Evolutionary conservation across 2,797 vertebrate genomes (phyloP), one percentile per base, ranked within the genome.

Genomic region (Pseudocheirus occidentalis): DNA sequence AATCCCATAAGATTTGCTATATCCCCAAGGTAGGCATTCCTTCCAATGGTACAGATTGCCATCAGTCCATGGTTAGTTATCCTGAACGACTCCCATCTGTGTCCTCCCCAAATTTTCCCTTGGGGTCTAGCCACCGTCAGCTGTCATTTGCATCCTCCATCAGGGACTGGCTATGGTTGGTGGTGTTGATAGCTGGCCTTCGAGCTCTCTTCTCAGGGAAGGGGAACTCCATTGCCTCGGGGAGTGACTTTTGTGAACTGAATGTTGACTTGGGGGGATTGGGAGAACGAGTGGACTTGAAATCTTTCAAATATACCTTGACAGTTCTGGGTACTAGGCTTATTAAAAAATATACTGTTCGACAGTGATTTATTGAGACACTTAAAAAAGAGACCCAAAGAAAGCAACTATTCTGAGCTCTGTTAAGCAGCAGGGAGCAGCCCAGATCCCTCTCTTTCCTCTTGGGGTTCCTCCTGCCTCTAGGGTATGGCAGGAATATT

Each of bases 401-500:
- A 92, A 94, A 0, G 91, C 92, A 97, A 14, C 9, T 92, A 91
- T 96, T 90, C 59, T 56, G 95, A 91, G 27, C n/a, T 92, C 58
- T 91, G 34, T 28, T 91, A 59, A 93, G 52, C 34, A 91, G 52
- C 55, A 55, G 89, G 57, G 50, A 10, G 90, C 73, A 95, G 93
- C 29, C 93, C 94, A 73, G 46, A 95, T 96, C 89, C 55, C 54
- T 96, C 96, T 95, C 89, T 95, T 96, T 95, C 89, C 46, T 95
- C 50, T 87, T 95, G 50, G 29, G 87, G 73, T 94, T 97, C 96
- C 58, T 92, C 93, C 97, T 95, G 90, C 54, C 93, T 95, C 94
- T 55, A 73, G 93, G 92, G 53, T 96, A 93, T 62, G 93, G 12
- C 52, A 96, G 87, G 92, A 90, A 54, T 95, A 94, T 97, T 95